Percentiles rank a stretch among this genome's conserved stretches.
Evolutionary conservation across 2,113 vertebrate species (phyloP).

Genomic region (Urocolius indicus): DNA sequence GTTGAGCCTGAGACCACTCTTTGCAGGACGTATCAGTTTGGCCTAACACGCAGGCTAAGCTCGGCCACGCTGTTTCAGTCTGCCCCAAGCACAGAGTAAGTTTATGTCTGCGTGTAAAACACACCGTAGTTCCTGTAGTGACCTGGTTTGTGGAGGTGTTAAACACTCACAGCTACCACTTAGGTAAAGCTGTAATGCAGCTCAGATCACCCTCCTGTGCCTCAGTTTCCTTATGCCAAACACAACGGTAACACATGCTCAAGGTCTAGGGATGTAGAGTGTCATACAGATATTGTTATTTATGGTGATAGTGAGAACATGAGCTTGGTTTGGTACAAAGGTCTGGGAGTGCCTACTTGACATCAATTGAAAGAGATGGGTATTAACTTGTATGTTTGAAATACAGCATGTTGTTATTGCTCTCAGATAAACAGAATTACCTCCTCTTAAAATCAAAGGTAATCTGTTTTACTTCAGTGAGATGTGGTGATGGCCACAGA

Average conservation of each 20-base stretch:
- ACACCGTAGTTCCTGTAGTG: not conserved
- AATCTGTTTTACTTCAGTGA: constrained; percentile 23
- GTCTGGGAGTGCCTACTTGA: not conserved
- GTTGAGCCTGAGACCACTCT: not conserved
- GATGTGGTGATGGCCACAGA: constrained; percentile 11
- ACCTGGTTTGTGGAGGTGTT: not conserved
- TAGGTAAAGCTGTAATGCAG: not conserved
- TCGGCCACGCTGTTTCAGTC: not conserved
- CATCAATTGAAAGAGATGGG: not conserved
- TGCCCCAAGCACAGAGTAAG: not conserved
- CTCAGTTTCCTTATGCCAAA: constrained; percentile 2
- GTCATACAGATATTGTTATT: not conserved
- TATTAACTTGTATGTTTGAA: not conserved
- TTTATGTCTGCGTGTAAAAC: constrained; percentile 1
- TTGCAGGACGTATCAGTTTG: not conserved
- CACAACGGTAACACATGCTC: not conserved
- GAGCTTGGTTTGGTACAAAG: not conserved
- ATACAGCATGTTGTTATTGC: not conserved
- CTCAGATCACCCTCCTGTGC: not conserved
- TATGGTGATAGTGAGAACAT: not conserved
- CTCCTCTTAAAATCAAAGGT: constrained; percentile 36
- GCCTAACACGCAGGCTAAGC: not conserved
- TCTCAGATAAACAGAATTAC: constrained; percentile 34
- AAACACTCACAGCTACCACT: not conserved
- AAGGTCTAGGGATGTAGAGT: not conserved